Base-by-base conservation (phyloP, 1,140 invertebrate species). In the Drosophila pectinifera region DNA sequence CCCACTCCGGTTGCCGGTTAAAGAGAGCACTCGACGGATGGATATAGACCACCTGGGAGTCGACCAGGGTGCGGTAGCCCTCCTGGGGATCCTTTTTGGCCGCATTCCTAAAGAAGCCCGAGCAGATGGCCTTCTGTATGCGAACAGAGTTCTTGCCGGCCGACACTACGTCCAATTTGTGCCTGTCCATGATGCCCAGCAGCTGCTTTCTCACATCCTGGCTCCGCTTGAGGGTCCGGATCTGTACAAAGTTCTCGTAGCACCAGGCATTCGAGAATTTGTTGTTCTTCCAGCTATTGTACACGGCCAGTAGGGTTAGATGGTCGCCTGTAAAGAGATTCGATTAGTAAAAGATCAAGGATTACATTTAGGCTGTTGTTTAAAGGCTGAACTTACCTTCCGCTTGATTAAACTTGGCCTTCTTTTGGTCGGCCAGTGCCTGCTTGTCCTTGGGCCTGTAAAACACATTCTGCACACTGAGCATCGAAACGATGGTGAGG, bases 261-360 rank as follows among this genome's bases (percentile, higher is more conserved):
- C 99, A 99, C 99, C 99, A 99, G 0, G 98, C 97, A 92, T 98
- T 99, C 1, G 97, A 98, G 93, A 99, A 99, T 92, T 99, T 99
- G 92, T 99, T 99, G 90, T 99, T 99, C 90, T 98, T 98, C 99
- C 99, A 99, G 22, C 98, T 98, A 91, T 99, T 99, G 92, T 99
- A 99, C 4, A 99, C 98, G 0, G 98, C 97, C n/a, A 99, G 92
- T 11, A 99, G 92, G 0, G 99, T 99, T 7, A 99, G 93, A 93
- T 99, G 99, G 93, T 99, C 99, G 0, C 99, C 85, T 90, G 42
- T 5, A 39, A 42, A 26, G 22, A 34, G 4, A 18, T 43, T 14
- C 0, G 2, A 34, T 65, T 48, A 59, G 14, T 3, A 59, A 49
- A 20, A 3, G 22, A 10, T 14, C 5, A n/a, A 1, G 46, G 6